phyloP scores from a whole-genome alignment of 1,140 invertebrate species.

The Ephestia elutella region DNA sequence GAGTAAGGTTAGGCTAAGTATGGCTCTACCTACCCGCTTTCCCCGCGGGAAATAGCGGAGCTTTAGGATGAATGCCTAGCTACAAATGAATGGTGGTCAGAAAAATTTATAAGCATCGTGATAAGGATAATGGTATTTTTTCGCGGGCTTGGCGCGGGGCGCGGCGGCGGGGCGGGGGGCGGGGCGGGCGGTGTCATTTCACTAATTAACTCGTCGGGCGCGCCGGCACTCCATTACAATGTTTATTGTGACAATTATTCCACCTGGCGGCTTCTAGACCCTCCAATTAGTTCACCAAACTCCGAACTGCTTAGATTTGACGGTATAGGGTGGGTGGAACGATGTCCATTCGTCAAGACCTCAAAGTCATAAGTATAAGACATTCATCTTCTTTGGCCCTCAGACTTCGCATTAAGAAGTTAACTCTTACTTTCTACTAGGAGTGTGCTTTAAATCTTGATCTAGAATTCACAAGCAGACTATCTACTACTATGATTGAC shows the following conservation, averaged over 20 bases:
- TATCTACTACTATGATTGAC: too few relatives aligned
- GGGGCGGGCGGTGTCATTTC: constrained; percentile 29
- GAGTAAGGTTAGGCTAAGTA: too few relatives aligned
- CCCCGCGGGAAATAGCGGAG: too few relatives aligned
- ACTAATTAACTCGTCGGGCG: constrained; percentile 47
- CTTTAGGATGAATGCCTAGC: background rate
- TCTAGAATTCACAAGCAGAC: too few relatives aligned
- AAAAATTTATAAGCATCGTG: constrained; percentile 16
- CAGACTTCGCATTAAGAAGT: too few relatives aligned
- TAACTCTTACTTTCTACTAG: too few relatives aligned
- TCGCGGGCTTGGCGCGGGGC: constrained; percentile 16
- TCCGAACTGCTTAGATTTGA: background rate
- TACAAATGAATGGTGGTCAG: constrained; percentile 2
- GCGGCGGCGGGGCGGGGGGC: constrained; percentile 6
- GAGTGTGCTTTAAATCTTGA: too few relatives aligned
- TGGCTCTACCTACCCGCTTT: too few relatives aligned
- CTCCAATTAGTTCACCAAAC: background rate
- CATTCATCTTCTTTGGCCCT: too few relatives aligned
- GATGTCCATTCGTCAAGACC: too few relatives aligned
- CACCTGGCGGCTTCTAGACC: constrained; percentile 12
- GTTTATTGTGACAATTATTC: constrained; percentile 59
- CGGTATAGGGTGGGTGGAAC: background rate
- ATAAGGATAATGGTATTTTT: constrained; percentile 16
- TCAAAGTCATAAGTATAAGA: too few relatives aligned
- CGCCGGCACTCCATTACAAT: constrained; percentile 50